Evolutionary conservation across 1,140 invertebrate species (phyloP).

Genomic region (Schlechtendalia chinensis): DNA sequence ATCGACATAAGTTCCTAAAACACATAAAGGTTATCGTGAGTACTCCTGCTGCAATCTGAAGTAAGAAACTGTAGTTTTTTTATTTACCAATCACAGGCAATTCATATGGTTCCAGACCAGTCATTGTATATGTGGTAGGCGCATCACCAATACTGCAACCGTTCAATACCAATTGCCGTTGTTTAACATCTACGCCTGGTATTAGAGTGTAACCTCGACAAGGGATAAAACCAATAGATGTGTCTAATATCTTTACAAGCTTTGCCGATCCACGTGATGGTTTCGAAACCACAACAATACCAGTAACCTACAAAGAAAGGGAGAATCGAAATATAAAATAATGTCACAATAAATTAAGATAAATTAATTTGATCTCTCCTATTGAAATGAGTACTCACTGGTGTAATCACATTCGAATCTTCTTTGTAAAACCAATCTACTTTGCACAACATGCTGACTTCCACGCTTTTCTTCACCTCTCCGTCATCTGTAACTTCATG

Average conservation of each 20-base stretch:
- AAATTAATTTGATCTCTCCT: neutral
- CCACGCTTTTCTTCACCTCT: slow-evolving; percentile 65
- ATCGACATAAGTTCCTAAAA: slow-evolving; percentile 71
- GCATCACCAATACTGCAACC: slow-evolving; percentile 65
- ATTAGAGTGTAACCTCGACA: slow-evolving; percentile 62
- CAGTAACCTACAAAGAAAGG: slow-evolving; percentile 37
- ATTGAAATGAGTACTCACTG: slow-evolving; percentile 55
- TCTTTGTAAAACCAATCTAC: slow-evolving; percentile 67
- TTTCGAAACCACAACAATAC: slow-evolving; percentile 49
- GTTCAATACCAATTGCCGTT: slow-evolving; percentile 62
- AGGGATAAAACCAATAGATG: slow-evolving; percentile 62
- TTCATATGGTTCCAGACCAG: slow-evolving; percentile 68
- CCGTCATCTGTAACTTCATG: slow-evolving; percentile 56
- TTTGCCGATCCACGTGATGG: slow-evolving; percentile 57
- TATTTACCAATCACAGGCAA: slow-evolving; percentile 70
- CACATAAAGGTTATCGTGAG: neutral
- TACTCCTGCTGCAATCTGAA: neutral
- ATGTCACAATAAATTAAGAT: neutral
- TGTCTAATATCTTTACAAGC: slow-evolving; percentile 62
- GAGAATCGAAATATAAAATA: neutral
- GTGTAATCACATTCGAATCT: slow-evolving; percentile 53
- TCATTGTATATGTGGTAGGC: slow-evolving; percentile 67
- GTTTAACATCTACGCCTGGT: slow-evolving; percentile 64
- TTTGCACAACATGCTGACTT: slow-evolving; percentile 64
- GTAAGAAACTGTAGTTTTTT: neutral